phyloP scores from a whole-genome alignment of 2,797 vertebrate species.

The Syngnathus acus region DNA sequence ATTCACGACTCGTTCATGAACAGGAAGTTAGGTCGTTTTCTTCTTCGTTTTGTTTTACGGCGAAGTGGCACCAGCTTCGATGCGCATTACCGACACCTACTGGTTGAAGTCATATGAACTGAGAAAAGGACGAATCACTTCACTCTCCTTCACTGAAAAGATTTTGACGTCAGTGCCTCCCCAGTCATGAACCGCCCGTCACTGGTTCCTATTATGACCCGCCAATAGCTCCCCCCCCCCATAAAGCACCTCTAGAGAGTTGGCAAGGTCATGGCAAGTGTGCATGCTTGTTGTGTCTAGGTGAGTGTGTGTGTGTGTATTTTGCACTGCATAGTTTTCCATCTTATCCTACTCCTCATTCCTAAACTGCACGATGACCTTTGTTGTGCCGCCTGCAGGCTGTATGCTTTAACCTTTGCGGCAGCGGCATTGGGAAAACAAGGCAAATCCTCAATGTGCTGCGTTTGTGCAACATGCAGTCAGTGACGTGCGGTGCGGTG shows the following conservation, averaged over 20 bases:
- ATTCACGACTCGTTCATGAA: too few relatives aligned
- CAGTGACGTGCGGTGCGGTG: too few relatives aligned
- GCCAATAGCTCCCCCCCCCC: constrained; percentile 14
- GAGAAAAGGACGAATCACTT: too few relatives aligned
- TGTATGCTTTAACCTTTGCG: constrained; percentile 67
- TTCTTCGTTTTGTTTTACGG: too few relatives aligned
- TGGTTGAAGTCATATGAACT: too few relatives aligned
- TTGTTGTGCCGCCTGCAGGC: constrained; percentile 59
- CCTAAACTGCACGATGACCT: constrained; percentile 63
- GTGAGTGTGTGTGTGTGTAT: constrained; percentile 19
- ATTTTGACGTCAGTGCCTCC: too few relatives aligned
- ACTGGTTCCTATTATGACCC: constrained; percentile 32
- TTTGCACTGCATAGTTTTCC: constrained; percentile 15
- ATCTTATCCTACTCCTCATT: constrained; percentile 43
- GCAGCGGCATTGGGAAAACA: constrained; percentile 58
- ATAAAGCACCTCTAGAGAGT: constrained; percentile 35
- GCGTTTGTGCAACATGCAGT: constrained; percentile 32
- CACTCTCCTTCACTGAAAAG: too few relatives aligned
- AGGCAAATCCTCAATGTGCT: constrained; percentile 55
- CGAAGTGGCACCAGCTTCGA: too few relatives aligned
- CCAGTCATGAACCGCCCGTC: too few relatives aligned
- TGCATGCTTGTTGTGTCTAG: not conserved
- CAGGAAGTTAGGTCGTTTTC: too few relatives aligned
- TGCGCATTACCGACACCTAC: too few relatives aligned
- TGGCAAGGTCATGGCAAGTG: constrained; percentile 46